Evolutionary conservation across 2,113 vertebrate species (phyloP), one percentile per base, ranked within the genome.

Genomic region (Marmota flaviventris): DNA sequence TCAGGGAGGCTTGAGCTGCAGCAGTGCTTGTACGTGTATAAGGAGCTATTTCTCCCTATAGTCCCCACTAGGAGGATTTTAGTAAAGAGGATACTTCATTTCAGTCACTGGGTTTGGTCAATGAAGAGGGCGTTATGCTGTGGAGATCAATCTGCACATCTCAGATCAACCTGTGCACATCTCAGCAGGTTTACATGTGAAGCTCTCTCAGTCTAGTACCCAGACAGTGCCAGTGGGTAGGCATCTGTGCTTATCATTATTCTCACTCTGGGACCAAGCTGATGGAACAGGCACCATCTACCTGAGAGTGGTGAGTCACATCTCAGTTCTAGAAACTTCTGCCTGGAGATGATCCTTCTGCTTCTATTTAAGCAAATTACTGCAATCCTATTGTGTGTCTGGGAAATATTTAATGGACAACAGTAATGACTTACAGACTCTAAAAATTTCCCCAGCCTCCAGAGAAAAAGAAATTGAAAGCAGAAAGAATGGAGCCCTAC

Each of bases 11-110:
- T 20, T 34, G 65, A 58, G 34, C 29, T 11, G 9, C 65, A 48
- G 25, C 56, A n/a, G 12, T 34, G 79, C 27, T 8, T 6, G 5
- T 6, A 0, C 11, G 10, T 6, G 13, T 4, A n/a, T 0, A 2
- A 4, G 37, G 72, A 91, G 34, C 11, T 17, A 18, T 32, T 13
- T 81, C 48, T 53, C 27, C 76, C 20, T 32, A 8, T 4, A 70
- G 51, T 37, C 8, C 78, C 14, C 51, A 78, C 39, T 13, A 37
- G 20, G n/a, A 95, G 51, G 48, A 61, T 37, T 82, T 92, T 24
- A 89, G 10, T 51, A 51, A 61, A 53, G 39, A 89, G 29, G 17
- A 51, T 37, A 39, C 6, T 72, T 37, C 39, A 58, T 73, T 85
- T 92, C 34, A 18, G 20, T 61, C 34, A 69, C 32, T 67, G 20